Conservation (phyloP, 2,888 invertebrate genomes). For the Clanis bilineata region DNA sequence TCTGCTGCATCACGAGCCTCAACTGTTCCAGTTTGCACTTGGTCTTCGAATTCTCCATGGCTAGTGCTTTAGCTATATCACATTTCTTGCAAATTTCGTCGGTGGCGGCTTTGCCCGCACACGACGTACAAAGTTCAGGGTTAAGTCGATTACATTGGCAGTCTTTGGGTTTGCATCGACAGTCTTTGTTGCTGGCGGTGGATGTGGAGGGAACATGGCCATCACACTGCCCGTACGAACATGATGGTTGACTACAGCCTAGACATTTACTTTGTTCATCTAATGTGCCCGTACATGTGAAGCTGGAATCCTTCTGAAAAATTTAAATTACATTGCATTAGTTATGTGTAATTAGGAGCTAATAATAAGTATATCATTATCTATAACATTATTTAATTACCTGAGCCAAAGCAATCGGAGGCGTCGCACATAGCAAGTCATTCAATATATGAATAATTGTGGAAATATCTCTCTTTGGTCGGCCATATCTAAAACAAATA, state of each 20-base stretch:
- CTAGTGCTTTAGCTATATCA: constrained; percentile 74
- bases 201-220: constrained; percentile 50
- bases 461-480: constrained; percentile 96
- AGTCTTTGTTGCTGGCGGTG: constrained; percentile 28
- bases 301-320: constrained; percentile 70
- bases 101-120: constrained; percentile 41
- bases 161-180: constrained; percentile 40
- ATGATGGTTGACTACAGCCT: constrained; percentile 52
- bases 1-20: constrained; percentile 94
- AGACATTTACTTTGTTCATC: constrained; percentile 54
- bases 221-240: constrained; percentile 66
- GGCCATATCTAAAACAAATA: constrained; percentile 84
- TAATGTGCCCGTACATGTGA: constrained; percentile 46
- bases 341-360: background rate
- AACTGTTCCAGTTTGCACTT: constrained; percentile 94
- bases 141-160: constrained; percentile 49
- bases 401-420: constrained; percentile 82
- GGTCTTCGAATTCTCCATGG: constrained; percentile 89
- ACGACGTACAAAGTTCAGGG: constrained; percentile 42
- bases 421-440: constrained; percentile 94
- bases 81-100: constrained; percentile 72
- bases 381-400: constrained; percentile 45
- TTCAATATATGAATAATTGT: constrained; percentile 98
- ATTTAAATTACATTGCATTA: background rate
- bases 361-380: background rate